These are phyloP conservation scores for Rhagoletis zephyria DNA, from an alignment of 1,140 invertebrate genomes.

Conservation along the genomic window DNA sequence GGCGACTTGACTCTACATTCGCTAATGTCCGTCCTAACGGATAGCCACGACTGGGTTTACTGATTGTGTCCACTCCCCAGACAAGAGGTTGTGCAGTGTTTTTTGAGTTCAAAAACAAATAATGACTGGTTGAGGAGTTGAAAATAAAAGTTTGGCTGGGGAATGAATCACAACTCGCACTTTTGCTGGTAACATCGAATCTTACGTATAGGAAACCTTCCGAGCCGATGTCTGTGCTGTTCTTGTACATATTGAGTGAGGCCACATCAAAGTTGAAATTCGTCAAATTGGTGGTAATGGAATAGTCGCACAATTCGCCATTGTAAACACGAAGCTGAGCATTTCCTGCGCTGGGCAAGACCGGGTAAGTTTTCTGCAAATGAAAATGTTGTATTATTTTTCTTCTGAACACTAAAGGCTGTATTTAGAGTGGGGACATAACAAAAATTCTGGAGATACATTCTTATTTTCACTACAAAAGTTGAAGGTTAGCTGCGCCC, in stretches of 20 bases:
- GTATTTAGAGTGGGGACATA: too few species aligned
- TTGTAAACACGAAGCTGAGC: conserved; percentile 84
- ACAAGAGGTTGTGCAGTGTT: conserved; percentile 47
- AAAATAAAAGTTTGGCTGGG: neutral
- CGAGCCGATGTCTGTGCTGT: conserved; percentile 56
- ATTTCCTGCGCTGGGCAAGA: conserved; percentile 76
- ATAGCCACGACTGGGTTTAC: conserved; percentile 67
- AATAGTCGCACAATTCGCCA: conserved; percentile 74
- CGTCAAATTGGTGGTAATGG: conserved; percentile 59
- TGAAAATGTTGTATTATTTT: too few species aligned
- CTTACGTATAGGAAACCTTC: neutral
- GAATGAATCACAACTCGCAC: conserved; percentile 54
- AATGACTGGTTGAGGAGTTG: conserved; percentile 67
- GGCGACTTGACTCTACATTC: conserved; percentile 57
- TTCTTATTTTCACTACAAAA: too few species aligned
- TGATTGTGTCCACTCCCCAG: conserved; percentile 62
- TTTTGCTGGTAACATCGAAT: neutral
- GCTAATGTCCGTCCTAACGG: conserved; percentile 63
- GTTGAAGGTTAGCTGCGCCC: too few species aligned
- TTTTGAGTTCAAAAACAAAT: conserved; percentile 72
- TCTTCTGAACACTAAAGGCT: too few species aligned
- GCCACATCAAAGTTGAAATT: conserved; percentile 61
- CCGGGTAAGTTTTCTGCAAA: conserved; percentile 77
- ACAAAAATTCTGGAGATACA: too few species aligned
- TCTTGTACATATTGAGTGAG: conserved; percentile 64